These are phyloP conservation scores for Malurus elegans DNA, from an alignment of 2,113 vertebrate species.

Conservation along the genomic window DNA sequence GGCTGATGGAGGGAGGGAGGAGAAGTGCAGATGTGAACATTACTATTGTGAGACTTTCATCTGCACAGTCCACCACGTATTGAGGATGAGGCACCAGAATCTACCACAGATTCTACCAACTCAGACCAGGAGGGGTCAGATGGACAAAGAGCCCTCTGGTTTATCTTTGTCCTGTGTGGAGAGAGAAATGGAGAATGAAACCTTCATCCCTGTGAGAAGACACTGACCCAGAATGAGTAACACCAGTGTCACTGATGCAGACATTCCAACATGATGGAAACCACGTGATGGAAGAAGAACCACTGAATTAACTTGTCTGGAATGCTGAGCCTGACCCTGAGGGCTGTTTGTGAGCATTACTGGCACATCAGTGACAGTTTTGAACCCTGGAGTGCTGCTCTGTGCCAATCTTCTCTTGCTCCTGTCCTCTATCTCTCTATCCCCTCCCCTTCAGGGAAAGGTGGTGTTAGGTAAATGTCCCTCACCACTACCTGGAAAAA, in stretches of 20 bases:
- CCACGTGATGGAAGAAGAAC: constrained; percentile 29
- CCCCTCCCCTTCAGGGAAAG: not conserved
- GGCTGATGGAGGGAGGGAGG: not conserved
- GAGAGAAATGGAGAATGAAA: constrained; percentile 20
- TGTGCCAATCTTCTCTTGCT: not conserved
- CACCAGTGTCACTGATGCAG: constrained; percentile 5
- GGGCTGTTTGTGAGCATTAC: not conserved
- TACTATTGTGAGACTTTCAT: not conserved
- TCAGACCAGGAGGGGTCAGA: not conserved
- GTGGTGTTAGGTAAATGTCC: not conserved
- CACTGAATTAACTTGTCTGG: constrained; percentile 31
- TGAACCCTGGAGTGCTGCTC: constrained; percentile 57
- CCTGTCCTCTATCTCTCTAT: not conserved
- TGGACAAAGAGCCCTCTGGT: not conserved
- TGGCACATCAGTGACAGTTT: constrained; percentile 55
- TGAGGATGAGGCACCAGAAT: not conserved
- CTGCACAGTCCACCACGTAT: not conserved
- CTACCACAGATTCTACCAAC: not conserved
- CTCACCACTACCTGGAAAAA: not conserved
- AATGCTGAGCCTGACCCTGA: constrained; percentile 23
- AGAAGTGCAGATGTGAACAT: not conserved
- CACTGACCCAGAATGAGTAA: not conserved
- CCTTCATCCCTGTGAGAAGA: constrained; percentile 34
- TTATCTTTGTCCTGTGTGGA: not conserved
- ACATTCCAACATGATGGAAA: constrained; percentile 36